Percentiles rank a stretch among this genome's conserved stretches.
Conservation (phyloP, 2,113 vertebrate species). For the Xiphophorus maculatus region DNA sequence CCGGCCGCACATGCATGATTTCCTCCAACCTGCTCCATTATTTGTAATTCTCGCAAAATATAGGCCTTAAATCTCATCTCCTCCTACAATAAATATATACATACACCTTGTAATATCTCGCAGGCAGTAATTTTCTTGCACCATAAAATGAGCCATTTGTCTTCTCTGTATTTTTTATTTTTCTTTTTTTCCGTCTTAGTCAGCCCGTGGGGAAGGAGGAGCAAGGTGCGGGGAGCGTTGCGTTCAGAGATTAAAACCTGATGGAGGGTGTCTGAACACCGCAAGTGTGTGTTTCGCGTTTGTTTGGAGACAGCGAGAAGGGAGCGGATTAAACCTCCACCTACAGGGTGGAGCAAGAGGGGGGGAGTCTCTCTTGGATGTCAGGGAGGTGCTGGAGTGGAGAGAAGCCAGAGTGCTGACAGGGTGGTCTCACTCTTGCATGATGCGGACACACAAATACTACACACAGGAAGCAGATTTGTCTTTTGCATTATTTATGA, state of each 20-base stretch:
- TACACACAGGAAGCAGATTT: conserved; percentile 13
- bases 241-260: conserved; percentile 72
- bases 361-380: too few species aligned
- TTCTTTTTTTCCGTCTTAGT: conserved; percentile 24
- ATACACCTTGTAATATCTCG: conserved; percentile 61
- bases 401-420: conserved; percentile 60
- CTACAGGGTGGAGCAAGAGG: conserved; percentile 46
- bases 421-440: conserved; percentile 44
- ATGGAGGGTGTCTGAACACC: conserved; percentile 62
- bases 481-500: conserved; percentile 74
- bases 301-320: too few species aligned
- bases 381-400: too few species aligned
- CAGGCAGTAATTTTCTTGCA: conserved; percentile 58
- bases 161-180: conserved; percentile 39
- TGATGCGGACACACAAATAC: conserved; percentile 32
- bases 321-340: conserved; percentile 41
- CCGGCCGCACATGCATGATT: conserved; percentile 15
- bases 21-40: conserved; percentile 19
- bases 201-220: conserved; percentile 46
- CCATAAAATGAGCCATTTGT: conserved; percentile 69
- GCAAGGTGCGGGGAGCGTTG: conserved; percentile 29
- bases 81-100: conserved; percentile 59
- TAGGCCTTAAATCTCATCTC: conserved; percentile 51
- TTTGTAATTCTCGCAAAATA: conserved; percentile 49
- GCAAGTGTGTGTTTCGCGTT: conserved; percentile 7